Base-by-base conservation (phyloP, 2,888 invertebrate species). In the Cephus pulcher region DNA sequence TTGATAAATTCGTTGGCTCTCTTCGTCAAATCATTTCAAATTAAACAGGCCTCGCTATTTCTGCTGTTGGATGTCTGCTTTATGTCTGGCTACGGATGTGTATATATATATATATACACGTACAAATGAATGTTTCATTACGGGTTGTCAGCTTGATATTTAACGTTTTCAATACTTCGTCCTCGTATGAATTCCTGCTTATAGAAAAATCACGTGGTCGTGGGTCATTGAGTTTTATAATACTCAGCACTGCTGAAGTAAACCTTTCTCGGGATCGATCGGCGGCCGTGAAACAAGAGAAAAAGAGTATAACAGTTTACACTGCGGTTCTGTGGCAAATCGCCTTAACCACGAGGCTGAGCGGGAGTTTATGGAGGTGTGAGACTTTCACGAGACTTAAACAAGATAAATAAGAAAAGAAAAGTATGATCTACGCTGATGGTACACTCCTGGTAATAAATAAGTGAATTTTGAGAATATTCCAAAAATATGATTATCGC, bases 301-400 rank as follows among this genome's bases (percentile, higher is more conserved):
- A 56, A 56, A 56, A 56, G 56, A 56, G 56, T 56, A 56, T 56
- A 56, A 56, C 56, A 56, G 71, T 86, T 85, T 86, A 81, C 74
- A 86, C 81, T 83, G 85, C 84, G 85, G 85, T 85, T 80, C 76
- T n/a, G 34, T 79, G 80, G 81, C 83, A 81, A 82, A 84, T 83
- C 82, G 83, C 76, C 79, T 78, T 80, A 82, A 75, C 78, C 78
- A 69, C 80, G 81, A 82, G 79, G 81, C 81, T 80, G 76, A 80
- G 78, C 76, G 76, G 73, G 82, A 79, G 80, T 79, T 84, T 83
- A 12, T 30, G 56, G 6, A 56, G 56, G 56, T 23, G 23, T 23
- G 56, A 23, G 23, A 23, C 23, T 23, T 56, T 56, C 40, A 23
- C 23, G 40, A 56, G 40, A 56, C 23, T 23, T 6, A 23, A 23